Conservation (phyloP, 2,888 invertebrate species). For the Mycalesis mineus region DNA sequence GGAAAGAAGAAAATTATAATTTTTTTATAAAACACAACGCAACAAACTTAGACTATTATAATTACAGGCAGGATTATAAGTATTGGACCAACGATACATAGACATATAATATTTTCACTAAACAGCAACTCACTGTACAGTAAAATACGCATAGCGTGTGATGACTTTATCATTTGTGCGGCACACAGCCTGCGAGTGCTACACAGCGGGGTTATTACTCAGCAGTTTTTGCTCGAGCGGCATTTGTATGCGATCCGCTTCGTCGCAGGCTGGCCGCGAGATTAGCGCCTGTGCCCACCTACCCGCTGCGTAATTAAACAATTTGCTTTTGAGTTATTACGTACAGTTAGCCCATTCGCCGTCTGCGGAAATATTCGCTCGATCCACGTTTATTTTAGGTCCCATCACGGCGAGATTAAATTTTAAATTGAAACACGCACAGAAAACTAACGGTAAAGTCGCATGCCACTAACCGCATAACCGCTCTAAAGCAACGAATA, state of each 20-base stretch:
- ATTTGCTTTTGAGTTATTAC: constrained; percentile 54
- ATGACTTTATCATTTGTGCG: constrained; percentile 55
- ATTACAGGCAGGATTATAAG: too few relatives aligned
- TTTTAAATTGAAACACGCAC: constrained; percentile 27
- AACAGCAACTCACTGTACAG: constrained; percentile 28
- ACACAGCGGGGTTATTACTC: constrained; percentile 64
- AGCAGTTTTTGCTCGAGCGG: constrained; percentile 65
- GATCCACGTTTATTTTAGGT: constrained; percentile 17
- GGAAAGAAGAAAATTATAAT: too few relatives aligned
- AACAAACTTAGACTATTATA: too few relatives aligned
- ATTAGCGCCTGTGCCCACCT: constrained; percentile 55
- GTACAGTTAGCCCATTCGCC: constrained; percentile 25
- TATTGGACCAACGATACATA: too few relatives aligned
- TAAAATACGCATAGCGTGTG: constrained; percentile 53
- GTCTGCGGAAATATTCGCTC: constrained; percentile 12
- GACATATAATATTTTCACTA: background rate
- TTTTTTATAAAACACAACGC: too few relatives aligned
- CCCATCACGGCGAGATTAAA: constrained; percentile 24
- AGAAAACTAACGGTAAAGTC: constrained; percentile 21
- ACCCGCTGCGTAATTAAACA: constrained; percentile 62
- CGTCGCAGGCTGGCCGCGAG: constrained; percentile 59
- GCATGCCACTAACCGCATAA: constrained; percentile 26
- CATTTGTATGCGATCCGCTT: constrained; percentile 73
- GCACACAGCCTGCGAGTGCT: constrained; percentile 52
- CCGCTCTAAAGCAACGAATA: constrained; percentile 48